Evolutionary conservation across 2,113 vertebrate species (phyloP).

Genomic region (Bujurquina vittata): DNA sequence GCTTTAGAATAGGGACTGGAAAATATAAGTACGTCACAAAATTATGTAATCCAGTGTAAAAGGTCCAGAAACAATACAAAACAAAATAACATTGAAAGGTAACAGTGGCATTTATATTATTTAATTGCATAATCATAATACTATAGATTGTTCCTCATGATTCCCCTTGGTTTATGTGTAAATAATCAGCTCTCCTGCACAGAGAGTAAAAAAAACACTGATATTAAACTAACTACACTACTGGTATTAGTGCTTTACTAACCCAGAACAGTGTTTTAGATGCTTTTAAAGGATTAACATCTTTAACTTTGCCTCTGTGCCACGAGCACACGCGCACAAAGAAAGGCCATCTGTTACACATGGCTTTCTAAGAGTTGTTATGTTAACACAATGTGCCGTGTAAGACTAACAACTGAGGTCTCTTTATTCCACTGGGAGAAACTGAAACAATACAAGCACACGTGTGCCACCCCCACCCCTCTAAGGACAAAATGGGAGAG

Average conservation of each 20-base stretch:
- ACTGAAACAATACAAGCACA: slow-evolving; percentile 47
- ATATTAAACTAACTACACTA: not conserved
- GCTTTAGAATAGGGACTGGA: not conserved
- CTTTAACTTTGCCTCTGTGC: slow-evolving; percentile 40
- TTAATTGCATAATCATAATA: not conserved
- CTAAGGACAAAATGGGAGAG: slow-evolving; percentile 39
- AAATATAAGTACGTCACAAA: not conserved
- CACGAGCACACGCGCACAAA: slow-evolving; percentile 9
- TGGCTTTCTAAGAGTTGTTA: slow-evolving; percentile 22
- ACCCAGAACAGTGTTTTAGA: slow-evolving; percentile 28
- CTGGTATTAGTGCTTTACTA: slow-evolving; percentile 47
- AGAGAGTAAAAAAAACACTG: not conserved
- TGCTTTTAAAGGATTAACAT: slow-evolving; percentile 73
- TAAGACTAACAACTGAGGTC: slow-evolving; percentile 2
- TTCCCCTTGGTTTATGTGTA: not conserved
- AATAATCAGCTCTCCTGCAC: not conserved
- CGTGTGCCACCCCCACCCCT: not conserved
- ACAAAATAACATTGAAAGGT: not conserved
- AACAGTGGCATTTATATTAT: not conserved
- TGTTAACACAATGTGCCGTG: slow-evolving; percentile 30
- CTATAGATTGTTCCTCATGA: not conserved
- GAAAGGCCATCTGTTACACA: slow-evolving; percentile 39
- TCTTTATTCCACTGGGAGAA: slow-evolving; percentile 33
- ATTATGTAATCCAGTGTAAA: not conserved
- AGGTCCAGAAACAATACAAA: not conserved